Evolutionary conservation across 2,888 invertebrate species (phyloP), one percentile per base, ranked within the genome.

Genomic region (Phengaris alcon): DNA sequence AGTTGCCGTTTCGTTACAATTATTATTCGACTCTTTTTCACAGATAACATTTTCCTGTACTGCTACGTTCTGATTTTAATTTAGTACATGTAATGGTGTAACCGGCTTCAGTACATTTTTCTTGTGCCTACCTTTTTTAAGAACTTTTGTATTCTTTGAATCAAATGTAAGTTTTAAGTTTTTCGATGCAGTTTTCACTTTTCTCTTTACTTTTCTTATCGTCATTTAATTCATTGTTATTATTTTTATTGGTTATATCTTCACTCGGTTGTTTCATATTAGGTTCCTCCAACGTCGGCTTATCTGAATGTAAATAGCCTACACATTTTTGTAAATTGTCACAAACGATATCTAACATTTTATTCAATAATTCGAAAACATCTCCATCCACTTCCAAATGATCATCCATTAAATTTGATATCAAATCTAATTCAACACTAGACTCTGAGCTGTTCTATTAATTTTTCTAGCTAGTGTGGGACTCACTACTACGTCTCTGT

Each of bases 331-430:
- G 83, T 4, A 90, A 81, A 77, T 88, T 85, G 68, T 79, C 77
- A 76, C 90, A 90, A 4, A 91, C 88, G 79, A 81, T 85, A 81
- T 90, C 89, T 4, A 90, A 79, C 73, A 90, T 84, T 76, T 79
- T 82, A 75, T 87, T 89, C 0, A 91, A 79, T 77, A 90, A 91
- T 76, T 89, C 84, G 48, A 87, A 78, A 15, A 90, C 82, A 73
- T 87, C 88, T 12, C 80, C 75, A 76, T 89, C 82, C 44, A 76
- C 74, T 10, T 76, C 46, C n/a, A 73, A 72, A 15, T 72, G 10
- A n/a, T 22, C 73, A 8, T 74, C 73, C 13, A 59, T 6, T 35
- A 77, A 75, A 3, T 81, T 77, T 12, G 82, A 77, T 35, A 77
- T 78, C 46, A 84, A 80, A 74, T 85, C 82, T 44, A 86, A 85